Percentiles rank a stretch among this genome's conserved stretches.
Evolutionary conservation across 1,140 invertebrate species (phyloP).

Genomic region (Euwallacea fornicatus): DNA sequence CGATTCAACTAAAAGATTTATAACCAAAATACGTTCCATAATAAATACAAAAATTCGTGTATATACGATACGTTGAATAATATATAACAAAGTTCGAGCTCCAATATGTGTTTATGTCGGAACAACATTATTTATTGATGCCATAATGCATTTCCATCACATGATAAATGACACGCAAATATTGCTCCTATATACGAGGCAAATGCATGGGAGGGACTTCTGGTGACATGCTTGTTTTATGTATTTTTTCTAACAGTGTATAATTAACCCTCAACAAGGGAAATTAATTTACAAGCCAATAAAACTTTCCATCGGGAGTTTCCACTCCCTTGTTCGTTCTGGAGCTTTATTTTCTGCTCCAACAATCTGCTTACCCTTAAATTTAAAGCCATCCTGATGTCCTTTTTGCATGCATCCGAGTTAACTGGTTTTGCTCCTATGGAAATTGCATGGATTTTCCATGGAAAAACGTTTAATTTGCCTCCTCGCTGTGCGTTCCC

Average conservation of each 20-base stretch:
- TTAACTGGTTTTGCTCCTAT: background rate
- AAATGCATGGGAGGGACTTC: constrained; percentile 7
- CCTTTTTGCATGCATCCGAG: background rate
- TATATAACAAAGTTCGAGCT: constrained; percentile 16
- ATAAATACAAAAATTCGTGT: constrained; percentile 22
- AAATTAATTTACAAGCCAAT: background rate
- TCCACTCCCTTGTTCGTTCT: background rate
- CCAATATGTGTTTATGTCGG: constrained; percentile 27
- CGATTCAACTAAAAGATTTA: constrained; percentile 10
- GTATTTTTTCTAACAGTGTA: background rate
- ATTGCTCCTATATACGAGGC: constrained; percentile 5
- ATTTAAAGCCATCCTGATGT: background rate
- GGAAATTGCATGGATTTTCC: background rate
- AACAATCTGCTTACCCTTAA: background rate
- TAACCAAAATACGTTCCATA: constrained; percentile 12
- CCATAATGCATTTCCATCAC: constrained; percentile 24
- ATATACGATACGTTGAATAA: constrained; percentile 16
- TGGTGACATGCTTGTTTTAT: background rate
- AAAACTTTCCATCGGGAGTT: background rate
- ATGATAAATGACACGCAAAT: constrained; percentile 26
- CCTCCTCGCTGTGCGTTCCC: background rate
- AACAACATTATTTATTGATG: constrained; percentile 26
- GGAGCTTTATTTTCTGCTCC: background rate
- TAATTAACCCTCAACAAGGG: background rate
- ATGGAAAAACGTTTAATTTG: background rate